Conservation (phyloP, 2,888 invertebrate genomes). For the Himalopsyche japonica region DNA sequence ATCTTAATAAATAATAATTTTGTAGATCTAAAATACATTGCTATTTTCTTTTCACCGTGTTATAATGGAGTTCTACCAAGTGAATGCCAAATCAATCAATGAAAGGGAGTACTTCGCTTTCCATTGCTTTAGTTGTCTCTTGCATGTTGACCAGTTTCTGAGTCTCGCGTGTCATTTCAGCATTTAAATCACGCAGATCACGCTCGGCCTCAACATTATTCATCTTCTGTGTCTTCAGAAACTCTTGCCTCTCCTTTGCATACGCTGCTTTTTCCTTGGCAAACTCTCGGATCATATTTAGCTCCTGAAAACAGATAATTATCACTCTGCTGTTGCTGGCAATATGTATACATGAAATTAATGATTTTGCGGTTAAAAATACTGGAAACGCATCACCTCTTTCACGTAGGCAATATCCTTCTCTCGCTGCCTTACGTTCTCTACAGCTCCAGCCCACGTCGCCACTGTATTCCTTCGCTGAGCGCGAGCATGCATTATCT, state of each 20-base stretch:
- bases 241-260: slow-evolving; percentile 63
- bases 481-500: slow-evolving; percentile 63
- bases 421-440: slow-evolving; percentile 71
- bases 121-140: slow-evolving; percentile 45
- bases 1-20: too few species aligned
- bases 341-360: too few species aligned
- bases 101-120: slow-evolving; percentile 1
- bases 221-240: slow-evolving; percentile 62
- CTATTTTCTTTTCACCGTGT: too few species aligned
- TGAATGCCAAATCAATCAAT: too few species aligned
- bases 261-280: slow-evolving; percentile 56
- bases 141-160: slow-evolving; percentile 47
- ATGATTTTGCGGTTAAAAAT: too few species aligned
- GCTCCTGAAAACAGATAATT: slow-evolving; percentile 51
- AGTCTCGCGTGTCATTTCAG: slow-evolving; percentile 48
- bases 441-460: slow-evolving; percentile 74
- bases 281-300: slow-evolving; percentile 54
- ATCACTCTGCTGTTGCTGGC: too few species aligned
- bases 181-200: slow-evolving; percentile 49
- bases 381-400: slow-evolving; percentile 47
- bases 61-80: too few species aligned
- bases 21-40: too few species aligned
- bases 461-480: slow-evolving; percentile 70
- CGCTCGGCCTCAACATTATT: slow-evolving; percentile 60
- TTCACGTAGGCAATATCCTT: slow-evolving; percentile 64